A percentile compares a stretch with the other conserved stretches of the same genome.
Evolutionary conservation across 1,140 invertebrate species (phyloP).

Genomic region (Trypoxylus dichotomus): DNA sequence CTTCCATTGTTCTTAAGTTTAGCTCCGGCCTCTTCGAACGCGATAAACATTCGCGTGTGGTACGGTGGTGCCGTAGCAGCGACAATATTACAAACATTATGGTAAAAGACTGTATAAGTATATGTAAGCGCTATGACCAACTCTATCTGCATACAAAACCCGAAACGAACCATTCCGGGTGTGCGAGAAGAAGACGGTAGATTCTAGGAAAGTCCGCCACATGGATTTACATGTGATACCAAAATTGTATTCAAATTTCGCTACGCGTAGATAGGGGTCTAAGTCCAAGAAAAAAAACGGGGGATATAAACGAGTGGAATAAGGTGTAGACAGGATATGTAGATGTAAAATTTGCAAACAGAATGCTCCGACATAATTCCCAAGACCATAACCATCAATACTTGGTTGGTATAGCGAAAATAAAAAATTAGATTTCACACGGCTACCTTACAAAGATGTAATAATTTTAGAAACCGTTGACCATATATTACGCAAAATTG

Average conservation of each 20-base stretch:
- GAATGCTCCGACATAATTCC: constrained; percentile 29
- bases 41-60: no score
- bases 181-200: no score
- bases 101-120: constrained; percentile 4
- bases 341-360: constrained; percentile 40
- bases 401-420: neutral
- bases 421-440: constrained; percentile 28
- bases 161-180: no score
- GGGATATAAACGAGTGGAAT: no score
- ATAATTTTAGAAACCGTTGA: constrained; percentile 29
- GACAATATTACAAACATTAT: constrained; percentile 35
- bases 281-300: neutral
- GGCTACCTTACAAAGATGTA: constrained; percentile 36
- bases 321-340: neutral
- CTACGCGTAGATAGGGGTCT: constrained; percentile 23
- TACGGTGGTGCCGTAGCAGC: constrained; percentile 24
- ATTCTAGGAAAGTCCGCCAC: neutral
- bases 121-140: no score
- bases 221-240: constrained; percentile 35
- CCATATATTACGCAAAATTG: constrained; percentile 28
- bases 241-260: constrained; percentile 36
- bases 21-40: neutral
- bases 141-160: constrained; percentile 34
- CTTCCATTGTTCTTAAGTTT: constrained; percentile 34
- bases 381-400: constrained; percentile 7